These are phyloP conservation scores for honey bee (Apis mellifera) DNA, from an alignment of 1,140 invertebrate genomes.

Conservation along the genomic window Amel_HAv3.1 CM009934.2:10812501-10813000, in stretches of 20 bases:
- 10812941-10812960: not conserved
- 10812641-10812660: too few relatives aligned
- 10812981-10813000: constrained; percentile 6
- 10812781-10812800: constrained; percentile 35
- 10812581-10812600: too few relatives aligned
- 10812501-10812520: not conserved
- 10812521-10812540: too few relatives aligned
- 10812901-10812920: not conserved
- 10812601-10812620: too few relatives aligned
- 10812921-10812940: not conserved
- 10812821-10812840: constrained; percentile 56
- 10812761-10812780: constrained; percentile 47
- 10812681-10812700: too few relatives aligned
- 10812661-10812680: too few relatives aligned
- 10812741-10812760: constrained; percentile 28
- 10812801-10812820: constrained; percentile 51
- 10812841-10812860: constrained; percentile 40
- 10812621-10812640: too few relatives aligned
- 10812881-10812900: constrained; percentile 27
- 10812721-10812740: constrained; percentile 14
- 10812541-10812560: too few relatives aligned
- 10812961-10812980: not conserved
- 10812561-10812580: too few relatives aligned
- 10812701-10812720: not conserved
- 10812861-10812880: constrained; percentile 63